Conservation (phyloP, 1,140 invertebrate genomes). For the Drosophila arawakana region DNA sequence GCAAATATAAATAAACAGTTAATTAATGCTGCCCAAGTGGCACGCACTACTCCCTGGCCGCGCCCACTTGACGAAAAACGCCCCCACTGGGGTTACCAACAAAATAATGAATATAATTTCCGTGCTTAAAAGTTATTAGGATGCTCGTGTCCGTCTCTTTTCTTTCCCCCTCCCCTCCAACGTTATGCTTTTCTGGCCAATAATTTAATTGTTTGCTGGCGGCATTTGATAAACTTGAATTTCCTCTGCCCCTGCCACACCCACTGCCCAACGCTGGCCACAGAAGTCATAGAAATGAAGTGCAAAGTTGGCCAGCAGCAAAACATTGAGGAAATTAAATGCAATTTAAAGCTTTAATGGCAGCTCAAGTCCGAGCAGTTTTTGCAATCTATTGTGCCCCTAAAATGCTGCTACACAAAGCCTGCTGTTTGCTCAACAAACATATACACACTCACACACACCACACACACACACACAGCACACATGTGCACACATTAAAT, state of each 20-base stretch:
- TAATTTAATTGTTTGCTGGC: slow-evolving; percentile 72
- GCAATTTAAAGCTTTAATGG: slow-evolving; percentile 59
- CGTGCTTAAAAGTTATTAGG: slow-evolving; percentile 57
- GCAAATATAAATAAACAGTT: slow-evolving; percentile 72
- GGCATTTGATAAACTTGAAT: slow-evolving; percentile 64
- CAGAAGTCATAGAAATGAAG: slow-evolving; percentile 69
- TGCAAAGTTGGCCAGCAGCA: slow-evolving; percentile 62
- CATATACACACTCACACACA: background rate
- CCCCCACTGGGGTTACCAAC: background rate
- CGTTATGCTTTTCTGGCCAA: slow-evolving; percentile 38
- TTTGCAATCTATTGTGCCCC: slow-evolving; percentile 5
- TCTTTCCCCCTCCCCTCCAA: background rate
- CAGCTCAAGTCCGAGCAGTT: background rate
- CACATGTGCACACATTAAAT: slow-evolving; percentile 23
- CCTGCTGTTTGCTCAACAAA: slow-evolving; percentile 11
- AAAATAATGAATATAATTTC: slow-evolving; percentile 75
- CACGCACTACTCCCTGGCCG: slow-evolving; percentile 25
- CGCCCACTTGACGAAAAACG: slow-evolving; percentile 16
- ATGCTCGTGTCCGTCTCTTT: slow-evolving; percentile 25
- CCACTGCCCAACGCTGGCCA: background rate
- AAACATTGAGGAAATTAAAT: slow-evolving; percentile 39
- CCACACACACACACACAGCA: slow-evolving; percentile 9
- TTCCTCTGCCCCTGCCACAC: background rate
- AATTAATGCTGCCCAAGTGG: slow-evolving; percentile 57
- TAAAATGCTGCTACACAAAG: slow-evolving; percentile 32